These are phyloP conservation scores for Metacarcinus magister DNA, from an alignment of 2,888 invertebrate species.

Conservation along the genomic window DNA sequence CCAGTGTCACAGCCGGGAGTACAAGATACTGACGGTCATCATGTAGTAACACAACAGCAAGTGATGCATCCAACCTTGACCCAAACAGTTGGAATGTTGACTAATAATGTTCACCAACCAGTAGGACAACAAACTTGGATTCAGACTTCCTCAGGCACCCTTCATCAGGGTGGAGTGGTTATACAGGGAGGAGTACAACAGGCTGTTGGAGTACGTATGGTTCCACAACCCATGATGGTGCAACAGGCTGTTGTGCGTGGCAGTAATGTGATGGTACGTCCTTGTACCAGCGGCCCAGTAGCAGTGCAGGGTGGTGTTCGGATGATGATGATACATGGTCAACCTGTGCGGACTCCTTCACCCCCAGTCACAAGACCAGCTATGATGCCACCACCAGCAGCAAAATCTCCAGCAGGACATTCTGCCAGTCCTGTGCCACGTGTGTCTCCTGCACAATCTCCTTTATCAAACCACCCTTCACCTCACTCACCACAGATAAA, in stretches of 20 bases:
- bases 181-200: constrained; percentile 73
- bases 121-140: constrained; percentile 73
- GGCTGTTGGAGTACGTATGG: constrained; percentile 77
- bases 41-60: constrained; percentile 73
- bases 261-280: constrained; percentile 78
- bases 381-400: constrained; percentile 81
- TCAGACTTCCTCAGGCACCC: constrained; percentile 71
- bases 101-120: constrained; percentile 68
- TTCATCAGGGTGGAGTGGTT: constrained; percentile 71
- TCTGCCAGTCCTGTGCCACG: constrained; percentile 80
- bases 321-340: constrained; percentile 81
- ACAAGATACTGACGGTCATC: constrained; percentile 66
- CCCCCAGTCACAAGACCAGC: constrained; percentile 77
- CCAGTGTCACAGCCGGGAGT: constrained; percentile 64
- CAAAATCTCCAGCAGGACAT: constrained; percentile 80
- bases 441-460: constrained; percentile 81
- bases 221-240: constrained; percentile 79
- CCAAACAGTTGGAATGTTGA: constrained; percentile 68
- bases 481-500: constrained; percentile 81
- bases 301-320: constrained; percentile 72
- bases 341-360: constrained; percentile 75
- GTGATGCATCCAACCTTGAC: constrained; percentile 70
- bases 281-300: constrained; percentile 69
- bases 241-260: constrained; percentile 79
- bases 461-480: constrained; percentile 75